Base-by-base conservation (phyloP, 1,140 invertebrate species). In the Drosophila ambigua region DNA sequence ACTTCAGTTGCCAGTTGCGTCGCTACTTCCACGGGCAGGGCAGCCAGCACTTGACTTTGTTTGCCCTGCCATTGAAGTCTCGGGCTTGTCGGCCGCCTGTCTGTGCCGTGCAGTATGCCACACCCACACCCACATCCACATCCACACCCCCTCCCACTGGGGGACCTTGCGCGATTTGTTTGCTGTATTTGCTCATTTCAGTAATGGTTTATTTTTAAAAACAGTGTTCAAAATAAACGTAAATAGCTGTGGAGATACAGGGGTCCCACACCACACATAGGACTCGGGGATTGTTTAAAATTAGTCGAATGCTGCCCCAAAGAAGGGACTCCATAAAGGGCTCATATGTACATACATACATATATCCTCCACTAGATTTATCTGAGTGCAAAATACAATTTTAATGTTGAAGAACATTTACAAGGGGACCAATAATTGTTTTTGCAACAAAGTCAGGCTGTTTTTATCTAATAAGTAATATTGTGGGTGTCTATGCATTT, bases 11-110 rank as follows among this genome's bases (percentile, higher is more conserved):
- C 44, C 58, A 59, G 20, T 20, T 20, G 41, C 51, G 57, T 55
- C 54, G 5, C 11, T 11, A 35, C 35, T 75, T 68, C 53, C 49
- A 35, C 44, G 50, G 68, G 1, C 20, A 20, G 20, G 59, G 23
- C 31, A 8, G 31, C 2, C 68, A 60, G 49, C 81, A 81, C 81
- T 84, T 81, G 81, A 84, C 82, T 77, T 64, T 84, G 73, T 87
- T 84, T 81, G 58, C 53, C 49, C 46, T 75, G 39, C 49, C 61
- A 83, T 82, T 53, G 75, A 83, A 67, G 62, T 61, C 77, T 60
- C 41, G 57, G 77, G 61, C 76, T 61, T 11, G 44, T 71, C 75
- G 49, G 44, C 28, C 44, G 63, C 41, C 45, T 53, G 23, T 48
- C 31, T 59, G 39, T 35, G 54, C 62, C 54, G 54, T 49, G 26